Conservation (phyloP, 2,797 vertebrate genomes). For the Argyrosomus regius region DNA sequence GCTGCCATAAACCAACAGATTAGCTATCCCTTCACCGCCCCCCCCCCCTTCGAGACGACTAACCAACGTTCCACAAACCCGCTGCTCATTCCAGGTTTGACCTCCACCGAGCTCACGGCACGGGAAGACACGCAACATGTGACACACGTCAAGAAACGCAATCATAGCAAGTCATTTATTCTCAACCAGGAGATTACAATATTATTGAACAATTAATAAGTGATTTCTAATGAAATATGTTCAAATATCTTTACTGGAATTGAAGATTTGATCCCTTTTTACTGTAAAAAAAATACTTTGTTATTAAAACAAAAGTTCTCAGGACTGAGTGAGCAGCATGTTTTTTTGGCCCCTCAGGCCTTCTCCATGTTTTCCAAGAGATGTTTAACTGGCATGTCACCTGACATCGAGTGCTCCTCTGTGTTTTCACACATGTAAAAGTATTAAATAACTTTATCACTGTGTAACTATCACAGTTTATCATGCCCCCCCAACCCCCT, state of each 20-base stretch:
- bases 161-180: too few species aligned
- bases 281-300: too few species aligned
- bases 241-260: not conserved
- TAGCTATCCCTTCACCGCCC: slow-evolving; percentile 70
- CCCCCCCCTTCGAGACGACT: slow-evolving; percentile 45
- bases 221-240: not conserved
- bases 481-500: not conserved
- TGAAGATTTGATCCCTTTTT: not conserved
- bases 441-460: slow-evolving; percentile 37
- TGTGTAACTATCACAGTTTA: not conserved
- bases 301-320: too few species aligned
- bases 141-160: not conserved
- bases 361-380: not conserved
- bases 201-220: too few species aligned
- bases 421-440: slow-evolving; percentile 34
- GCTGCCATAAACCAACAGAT: slow-evolving; percentile 84
- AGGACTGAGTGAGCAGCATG: not conserved
- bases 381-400: not conserved
- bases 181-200: too few species aligned
- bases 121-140: slow-evolving; percentile 20
- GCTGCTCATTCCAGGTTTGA: slow-evolving; percentile 59
- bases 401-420: slow-evolving; percentile 7
- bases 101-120: slow-evolving; percentile 46
- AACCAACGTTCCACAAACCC: slow-evolving; percentile 48
- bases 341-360: not conserved